Conservation (phyloP, 1,140 invertebrate genomes). For the Schlechtendalia chinensis region DNA sequence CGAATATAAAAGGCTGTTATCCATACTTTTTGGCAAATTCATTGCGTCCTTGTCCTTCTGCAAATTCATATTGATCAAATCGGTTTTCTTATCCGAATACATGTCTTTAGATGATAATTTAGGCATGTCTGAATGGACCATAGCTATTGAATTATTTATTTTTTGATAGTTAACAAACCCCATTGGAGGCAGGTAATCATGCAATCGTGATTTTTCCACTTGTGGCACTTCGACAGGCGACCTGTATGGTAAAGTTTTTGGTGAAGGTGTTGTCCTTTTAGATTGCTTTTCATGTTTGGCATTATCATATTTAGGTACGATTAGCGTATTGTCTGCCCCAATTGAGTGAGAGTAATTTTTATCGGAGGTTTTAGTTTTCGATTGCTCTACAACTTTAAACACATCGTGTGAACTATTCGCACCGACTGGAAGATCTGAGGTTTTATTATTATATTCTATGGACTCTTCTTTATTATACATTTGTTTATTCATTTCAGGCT, state of each 20-base stretch:
- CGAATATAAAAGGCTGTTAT: conserved; percentile 19
- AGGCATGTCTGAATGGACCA: background rate
- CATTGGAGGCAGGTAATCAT: conserved; percentile 27
- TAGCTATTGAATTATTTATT: conserved; percentile 31
- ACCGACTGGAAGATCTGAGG: background rate
- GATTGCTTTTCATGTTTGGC: conserved; percentile 22
- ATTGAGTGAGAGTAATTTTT: conserved; percentile 33
- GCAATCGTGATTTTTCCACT: conserved; percentile 22
- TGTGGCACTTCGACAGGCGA: conserved; percentile 17
- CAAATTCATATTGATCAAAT: conserved; percentile 17
- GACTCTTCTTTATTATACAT: conserved; percentile 28
- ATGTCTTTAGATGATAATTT: conserved; percentile 13
- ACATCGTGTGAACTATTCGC: background rate
- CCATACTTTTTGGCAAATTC: conserved; percentile 25
- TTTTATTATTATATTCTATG: conserved; percentile 22
- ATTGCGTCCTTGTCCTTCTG: conserved; percentile 37
- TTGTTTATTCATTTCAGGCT: conserved; percentile 27
- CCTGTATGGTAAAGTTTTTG: conserved; percentile 38
- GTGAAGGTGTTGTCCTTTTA: conserved; percentile 43
- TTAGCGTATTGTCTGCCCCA: background rate
- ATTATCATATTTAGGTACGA: conserved; percentile 32
- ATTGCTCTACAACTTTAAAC: conserved; percentile 10
- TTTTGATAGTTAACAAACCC: conserved; percentile 44
- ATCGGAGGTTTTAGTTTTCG: conserved; percentile 5
- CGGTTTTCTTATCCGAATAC: conserved; percentile 31